Base-by-base conservation (phyloP, 2,113 vertebrate species). In the Ancistrus triradiatus region DNA sequence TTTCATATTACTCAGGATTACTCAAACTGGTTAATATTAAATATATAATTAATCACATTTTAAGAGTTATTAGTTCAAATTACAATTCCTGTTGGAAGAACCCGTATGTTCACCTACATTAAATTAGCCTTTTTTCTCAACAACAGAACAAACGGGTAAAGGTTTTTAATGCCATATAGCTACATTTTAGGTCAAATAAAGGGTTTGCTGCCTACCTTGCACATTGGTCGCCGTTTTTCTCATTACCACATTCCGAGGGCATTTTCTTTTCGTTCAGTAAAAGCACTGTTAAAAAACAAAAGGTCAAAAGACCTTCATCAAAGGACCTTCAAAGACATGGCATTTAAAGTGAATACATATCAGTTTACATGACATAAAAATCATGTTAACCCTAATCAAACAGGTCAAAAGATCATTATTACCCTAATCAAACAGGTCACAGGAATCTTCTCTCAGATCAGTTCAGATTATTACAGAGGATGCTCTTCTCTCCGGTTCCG, bases 161-260 rank as follows among this genome's bases (percentile, higher is more conserved):
- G n/a, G n/a, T n/a, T n/a, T n/a, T n/a, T n/a, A n/a, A n/a, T n/a
- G n/a, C n/a, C n/a, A n/a, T n/a, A n/a, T n/a, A n/a, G n/a, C n/a
- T n/a, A 37, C 35, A 14, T 6, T 13, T 22, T 18, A 38, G 13
- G n/a, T 38, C 21, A 7, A 19, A 13, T 14, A 2, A 2, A 7
- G 21, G 14, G 7, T 19, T 15, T 24, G 37, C 2, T 27, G 7
- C 59, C 18, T 53, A 76, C 77, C 69, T 55, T 10, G 59, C 61
- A 25, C 50, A 48, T 18, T 37, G 9, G 1, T 18, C 24, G 10
- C 57, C 59, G 6, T 60, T 72, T 18, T 58, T 68, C 47, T 75
- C 48, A 10, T 66, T 51, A 40, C 46, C 9, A n/a, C 11, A 14
- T 10, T 51, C 63, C 3, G 59, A 8, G 3, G 22, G 27, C 77